Conservation (phyloP, 2,797 vertebrate species). For the Dallia pectoralis region DNA sequence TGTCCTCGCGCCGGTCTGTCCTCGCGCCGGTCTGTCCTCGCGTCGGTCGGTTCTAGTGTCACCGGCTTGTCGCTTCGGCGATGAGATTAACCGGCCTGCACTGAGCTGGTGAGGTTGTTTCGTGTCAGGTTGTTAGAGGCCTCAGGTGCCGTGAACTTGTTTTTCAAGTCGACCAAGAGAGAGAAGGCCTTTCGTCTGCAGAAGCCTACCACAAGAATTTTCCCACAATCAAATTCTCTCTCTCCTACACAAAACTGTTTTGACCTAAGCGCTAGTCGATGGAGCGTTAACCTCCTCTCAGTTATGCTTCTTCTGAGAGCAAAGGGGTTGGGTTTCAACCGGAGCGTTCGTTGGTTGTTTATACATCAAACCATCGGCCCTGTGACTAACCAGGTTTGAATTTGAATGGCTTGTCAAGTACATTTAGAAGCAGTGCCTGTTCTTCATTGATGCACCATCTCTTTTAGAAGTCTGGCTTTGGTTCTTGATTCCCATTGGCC, state of each 20-base stretch:
- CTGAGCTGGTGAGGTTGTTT: constrained; percentile 36
- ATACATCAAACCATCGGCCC: constrained; percentile 12
- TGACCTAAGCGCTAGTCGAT: background rate
- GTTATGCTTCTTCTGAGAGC: background rate
- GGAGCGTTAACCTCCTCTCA: background rate
- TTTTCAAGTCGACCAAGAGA: constrained; percentile 29
- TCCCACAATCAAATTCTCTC: background rate
- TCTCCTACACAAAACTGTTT: background rate
- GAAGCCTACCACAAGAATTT: background rate
- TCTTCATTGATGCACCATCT: constrained; percentile 5
- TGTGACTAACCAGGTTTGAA: constrained; percentile 14
- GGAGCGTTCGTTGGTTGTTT: background rate
- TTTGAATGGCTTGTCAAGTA: background rate
- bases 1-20: too few relatives aligned
- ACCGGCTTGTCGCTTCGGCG: too few relatives aligned
- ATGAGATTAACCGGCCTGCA: constrained; percentile 25
- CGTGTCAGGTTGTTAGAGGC: constrained; percentile 31
- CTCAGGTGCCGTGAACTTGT: constrained; percentile 32
- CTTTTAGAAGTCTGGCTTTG: constrained; percentile 1
- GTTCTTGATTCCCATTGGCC: constrained; percentile 1
- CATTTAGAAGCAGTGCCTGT: constrained; percentile 6
- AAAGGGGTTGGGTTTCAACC: background rate
- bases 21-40: too few relatives aligned
- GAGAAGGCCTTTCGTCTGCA: background rate
- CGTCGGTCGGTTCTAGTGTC: too few relatives aligned